phyloP scores from a whole-genome alignment of 2,888 invertebrate genomes.

The Geophilus truncorum region DNA sequence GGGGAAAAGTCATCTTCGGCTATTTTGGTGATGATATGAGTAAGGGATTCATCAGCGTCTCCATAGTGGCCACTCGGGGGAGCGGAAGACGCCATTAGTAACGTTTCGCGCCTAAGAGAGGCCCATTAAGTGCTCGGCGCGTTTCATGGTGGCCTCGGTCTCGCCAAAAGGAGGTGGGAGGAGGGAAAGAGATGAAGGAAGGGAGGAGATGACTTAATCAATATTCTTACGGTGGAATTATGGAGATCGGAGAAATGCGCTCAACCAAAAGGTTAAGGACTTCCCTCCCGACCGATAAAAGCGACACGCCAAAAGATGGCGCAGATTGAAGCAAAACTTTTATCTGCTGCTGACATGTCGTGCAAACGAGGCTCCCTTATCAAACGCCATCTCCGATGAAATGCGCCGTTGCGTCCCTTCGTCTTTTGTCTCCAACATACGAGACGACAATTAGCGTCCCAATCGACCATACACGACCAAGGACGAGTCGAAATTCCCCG shows the following conservation, averaged over 20 bases:
- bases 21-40: neutral
- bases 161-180: constrained; percentile 4
- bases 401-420: constrained; percentile 4
- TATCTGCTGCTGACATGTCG: constrained; percentile 4
- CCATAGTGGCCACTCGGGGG: constrained; percentile 10
- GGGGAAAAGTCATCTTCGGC: neutral
- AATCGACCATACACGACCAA: neutral
- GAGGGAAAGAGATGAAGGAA: neutral
- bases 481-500: constrained; percentile 4
- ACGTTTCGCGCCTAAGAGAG: neutral
- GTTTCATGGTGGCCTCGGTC: constrained; percentile 4
- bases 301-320: neutral
- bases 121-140: constrained; percentile 22
- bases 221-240: constrained; percentile 29
- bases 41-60: constrained; percentile 1
- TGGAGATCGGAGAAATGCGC: constrained; percentile 22
- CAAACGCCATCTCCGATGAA: constrained; percentile 3
- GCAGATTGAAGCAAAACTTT: constrained; percentile 5
- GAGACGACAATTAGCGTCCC: constrained; percentile 10
- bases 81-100: constrained; percentile 10
- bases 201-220: constrained; percentile 27
- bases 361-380: constrained; percentile 3
- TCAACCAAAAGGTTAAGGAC: constrained; percentile 22
- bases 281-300: constrained; percentile 23
- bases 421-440: neutral